Percentiles rank a stretch among this genome's conserved stretches.
Conservation (phyloP, 37 sponge, comb jelly and placozoan genomes). For the Aphrocallistes beatrix region DNA sequence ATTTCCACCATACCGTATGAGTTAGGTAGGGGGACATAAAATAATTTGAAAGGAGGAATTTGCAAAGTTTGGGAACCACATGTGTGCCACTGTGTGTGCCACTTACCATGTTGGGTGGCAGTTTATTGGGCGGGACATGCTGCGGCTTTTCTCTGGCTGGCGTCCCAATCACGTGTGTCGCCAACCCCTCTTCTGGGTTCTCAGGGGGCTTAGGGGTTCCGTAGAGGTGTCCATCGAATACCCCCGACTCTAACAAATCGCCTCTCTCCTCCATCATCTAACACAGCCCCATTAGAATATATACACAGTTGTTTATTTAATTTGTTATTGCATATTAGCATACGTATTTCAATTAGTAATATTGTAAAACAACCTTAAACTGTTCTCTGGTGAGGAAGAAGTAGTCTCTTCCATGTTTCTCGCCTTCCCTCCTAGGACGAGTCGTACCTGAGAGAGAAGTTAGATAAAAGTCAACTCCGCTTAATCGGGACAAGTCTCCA, state of each 20-base stretch:
- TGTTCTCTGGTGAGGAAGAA: slow-evolving; percentile 73
- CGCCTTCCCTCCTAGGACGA: slow-evolving; percentile 56
- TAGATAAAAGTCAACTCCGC: neutral
- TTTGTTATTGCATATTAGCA: neutral
- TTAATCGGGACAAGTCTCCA: neutral
- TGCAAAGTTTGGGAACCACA: too few species aligned
- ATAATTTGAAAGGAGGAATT: too few species aligned
- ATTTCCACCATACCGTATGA: too few species aligned
- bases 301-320: neutral
- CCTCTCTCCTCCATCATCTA: slow-evolving; percentile 55
- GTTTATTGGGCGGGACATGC: neutral
- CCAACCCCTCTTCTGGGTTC: slow-evolving; percentile 35
- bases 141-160: neutral
- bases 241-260: slow-evolving; percentile 77
- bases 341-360: too few species aligned
- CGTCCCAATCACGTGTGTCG: neutral
- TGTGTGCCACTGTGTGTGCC: neutral
- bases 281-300: neutral
- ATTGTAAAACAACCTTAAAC: too few species aligned
- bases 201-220: slow-evolving; percentile 87
- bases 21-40: too few species aligned
- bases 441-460: slow-evolving; percentile 63
- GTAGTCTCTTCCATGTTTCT: slow-evolving; percentile 82
- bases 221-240: slow-evolving; percentile 70
- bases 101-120: neutral